Evolutionary conservation across 2,888 invertebrate species (phyloP).

Genomic region (Drosophila leonis): DNA sequence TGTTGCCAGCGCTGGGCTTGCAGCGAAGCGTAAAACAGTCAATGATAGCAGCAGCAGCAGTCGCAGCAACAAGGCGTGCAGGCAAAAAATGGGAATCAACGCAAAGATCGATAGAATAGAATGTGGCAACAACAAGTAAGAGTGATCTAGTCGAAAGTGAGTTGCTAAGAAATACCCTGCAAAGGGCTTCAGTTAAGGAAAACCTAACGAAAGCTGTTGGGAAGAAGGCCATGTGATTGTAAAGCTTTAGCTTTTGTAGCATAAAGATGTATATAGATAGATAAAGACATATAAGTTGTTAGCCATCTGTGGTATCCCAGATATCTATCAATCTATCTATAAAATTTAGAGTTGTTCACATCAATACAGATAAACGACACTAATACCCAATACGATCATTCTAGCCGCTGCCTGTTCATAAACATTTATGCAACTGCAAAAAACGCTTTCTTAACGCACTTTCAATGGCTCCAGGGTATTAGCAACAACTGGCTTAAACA

Average conservation of each 20-base stretch:
- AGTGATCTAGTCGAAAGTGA: conserved; percentile 1
- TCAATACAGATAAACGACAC: too few relatives aligned
- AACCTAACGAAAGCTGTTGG: too few relatives aligned
- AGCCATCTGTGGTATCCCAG: background rate
- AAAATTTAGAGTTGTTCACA: too few relatives aligned
- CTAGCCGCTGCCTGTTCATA: too few relatives aligned
- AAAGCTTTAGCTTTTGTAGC: too few relatives aligned
- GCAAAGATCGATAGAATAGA: conserved; percentile 70
- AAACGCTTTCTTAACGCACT: background rate
- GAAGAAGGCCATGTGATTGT: too few relatives aligned
- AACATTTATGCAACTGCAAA: background rate
- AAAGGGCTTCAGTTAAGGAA: background rate
- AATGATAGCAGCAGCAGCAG: conserved; percentile 53
- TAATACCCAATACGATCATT: background rate
- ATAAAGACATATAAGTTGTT: background rate
- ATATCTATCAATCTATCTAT: too few relatives aligned
- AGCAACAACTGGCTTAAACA: conserved; percentile 10
- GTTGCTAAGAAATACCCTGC: conserved; percentile 12
- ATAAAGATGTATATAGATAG: background rate
- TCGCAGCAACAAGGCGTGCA: conserved; percentile 25
- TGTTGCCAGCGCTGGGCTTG: conserved; percentile 45
- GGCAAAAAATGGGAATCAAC: conserved; percentile 30
- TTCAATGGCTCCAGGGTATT: conserved; percentile 6
- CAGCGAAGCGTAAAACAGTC: conserved; percentile 43
- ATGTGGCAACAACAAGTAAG: conserved; percentile 33